Base-by-base conservation (phyloP, 1,140 invertebrate species). In the Drosophila pandora region DNA sequence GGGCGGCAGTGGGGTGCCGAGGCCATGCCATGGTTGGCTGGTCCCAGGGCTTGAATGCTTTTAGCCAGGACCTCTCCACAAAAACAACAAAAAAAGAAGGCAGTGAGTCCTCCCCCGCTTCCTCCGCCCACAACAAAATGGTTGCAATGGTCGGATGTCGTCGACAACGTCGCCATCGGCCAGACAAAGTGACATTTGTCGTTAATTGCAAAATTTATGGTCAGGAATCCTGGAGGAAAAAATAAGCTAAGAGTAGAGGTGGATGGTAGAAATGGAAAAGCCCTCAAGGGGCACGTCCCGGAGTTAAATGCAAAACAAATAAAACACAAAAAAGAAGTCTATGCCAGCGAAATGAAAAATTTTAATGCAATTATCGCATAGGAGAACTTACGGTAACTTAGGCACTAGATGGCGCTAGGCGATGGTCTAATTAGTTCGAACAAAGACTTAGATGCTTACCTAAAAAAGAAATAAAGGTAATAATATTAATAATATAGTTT, bases 121-220 rank as follows among this genome's bases (percentile, higher is more conserved):
- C 41, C n/a, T 2, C 10, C 34, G 4, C 23, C 8, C 21, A 45
- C 41, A 65, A 60, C 34, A 68, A 68, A 69, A 67, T 68, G 63
- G 64, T 69, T 70, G 67, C 67, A 70, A 56, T 68, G 63, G 52
- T 58, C 62, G 71, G 72, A 76, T 76, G 61, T 54, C 54, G 54
- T 75, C 50, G 72, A 53, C 60, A 28, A 41, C 61, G 48, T 65
- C 41, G 61, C 58, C 59, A 71, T 60, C 78, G 73, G 72, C 39
- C 75, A 87, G 83, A 83, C 83, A 87, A 88, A 88, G 84, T 89
- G 83, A 88, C 84, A 88, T 88, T 88, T 88, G 83, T 89, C 83
- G 84, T 88, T 88, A 88, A 88, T 89, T 88, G 83, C 83, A 58
- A 88, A 88, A 88, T 88, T 88, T 88, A 88, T 88, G 76, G 76